Conservation (phyloP, 2,113 vertebrate genomes). For the Oxygymnocypris stewartii region DNA sequence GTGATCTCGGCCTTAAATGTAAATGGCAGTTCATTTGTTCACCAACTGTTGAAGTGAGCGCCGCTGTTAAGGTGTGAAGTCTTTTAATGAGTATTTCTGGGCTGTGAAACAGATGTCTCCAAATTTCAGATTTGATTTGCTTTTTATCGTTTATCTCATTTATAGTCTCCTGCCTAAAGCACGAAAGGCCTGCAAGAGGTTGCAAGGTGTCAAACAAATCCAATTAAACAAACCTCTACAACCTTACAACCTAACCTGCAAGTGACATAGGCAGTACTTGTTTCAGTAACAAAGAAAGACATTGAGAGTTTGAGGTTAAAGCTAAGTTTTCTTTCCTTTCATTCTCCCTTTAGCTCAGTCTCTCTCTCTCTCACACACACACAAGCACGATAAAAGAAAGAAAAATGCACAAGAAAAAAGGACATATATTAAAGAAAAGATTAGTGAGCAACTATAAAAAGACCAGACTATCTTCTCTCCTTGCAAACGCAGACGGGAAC, state of each 20-base stretch:
- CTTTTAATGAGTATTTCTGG: conserved; percentile 63
- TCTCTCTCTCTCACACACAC: not conserved
- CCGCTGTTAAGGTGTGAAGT: conserved; percentile 42
- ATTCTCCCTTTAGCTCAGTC: not conserved
- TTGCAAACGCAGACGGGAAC: conserved; percentile 31
- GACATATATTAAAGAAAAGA: not conserved
- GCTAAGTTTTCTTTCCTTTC: conserved; percentile 9
- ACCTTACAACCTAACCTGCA: conserved; percentile 6
- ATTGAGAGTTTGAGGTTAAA: conserved; percentile 13
- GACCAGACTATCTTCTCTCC: conserved; percentile 26
- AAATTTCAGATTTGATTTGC: conserved; percentile 65
- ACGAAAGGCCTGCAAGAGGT: conserved; percentile 1
- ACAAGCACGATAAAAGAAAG: not conserved
- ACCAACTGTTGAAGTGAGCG: not conserved
- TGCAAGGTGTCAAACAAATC: conserved; percentile 31
- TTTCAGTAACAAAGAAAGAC: conserved; percentile 44
- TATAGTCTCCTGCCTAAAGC: conserved; percentile 26
- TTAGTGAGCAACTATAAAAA: conserved; percentile 35
- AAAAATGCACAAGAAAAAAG: not conserved
- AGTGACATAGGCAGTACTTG: conserved; percentile 26
- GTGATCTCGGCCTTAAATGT: conserved; percentile 30
- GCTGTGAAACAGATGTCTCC: conserved; percentile 64
- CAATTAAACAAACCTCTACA: conserved; percentile 28
- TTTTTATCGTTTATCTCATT: conserved; percentile 63
- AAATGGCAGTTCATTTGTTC: conserved; percentile 43